Conservation (phyloP, 2,797 vertebrate genomes). For the Spondyliosoma cantharus region DNA sequence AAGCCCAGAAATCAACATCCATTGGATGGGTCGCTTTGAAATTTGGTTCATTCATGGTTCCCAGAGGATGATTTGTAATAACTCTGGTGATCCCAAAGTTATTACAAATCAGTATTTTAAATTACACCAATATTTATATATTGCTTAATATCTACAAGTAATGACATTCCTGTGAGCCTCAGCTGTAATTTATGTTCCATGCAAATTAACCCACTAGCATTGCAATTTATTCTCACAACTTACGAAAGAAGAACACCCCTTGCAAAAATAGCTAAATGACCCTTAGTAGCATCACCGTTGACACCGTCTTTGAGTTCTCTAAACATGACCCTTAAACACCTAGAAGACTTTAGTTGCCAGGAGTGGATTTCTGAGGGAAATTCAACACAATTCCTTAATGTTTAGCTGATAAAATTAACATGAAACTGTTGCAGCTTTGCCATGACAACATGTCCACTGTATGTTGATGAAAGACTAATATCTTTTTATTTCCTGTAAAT, state of each 20-base stretch:
- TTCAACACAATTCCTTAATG: neutral
- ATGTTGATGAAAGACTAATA: neutral
- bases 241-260: neutral
- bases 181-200: no score
- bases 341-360: neutral
- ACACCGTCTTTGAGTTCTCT: neutral
- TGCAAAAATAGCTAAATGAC: neutral
- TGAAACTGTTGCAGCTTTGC: neutral
- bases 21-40: neutral
- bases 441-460: neutral
- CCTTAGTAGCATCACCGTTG: no score
- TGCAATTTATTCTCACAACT: neutral
- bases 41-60: neutral
- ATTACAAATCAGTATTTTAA: neutral
- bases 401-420: neutral
- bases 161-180: neutral
- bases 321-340: neutral
- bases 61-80: neutral
- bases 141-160: neutral
- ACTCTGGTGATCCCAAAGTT: neutral
- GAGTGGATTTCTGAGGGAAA: neutral
- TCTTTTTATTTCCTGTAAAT: no score
- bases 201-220: neutral
- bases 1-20: neutral
- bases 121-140: neutral